Base-by-base conservation (phyloP, 2,113 vertebrate species). In the Macaca nemestrina region DNA sequence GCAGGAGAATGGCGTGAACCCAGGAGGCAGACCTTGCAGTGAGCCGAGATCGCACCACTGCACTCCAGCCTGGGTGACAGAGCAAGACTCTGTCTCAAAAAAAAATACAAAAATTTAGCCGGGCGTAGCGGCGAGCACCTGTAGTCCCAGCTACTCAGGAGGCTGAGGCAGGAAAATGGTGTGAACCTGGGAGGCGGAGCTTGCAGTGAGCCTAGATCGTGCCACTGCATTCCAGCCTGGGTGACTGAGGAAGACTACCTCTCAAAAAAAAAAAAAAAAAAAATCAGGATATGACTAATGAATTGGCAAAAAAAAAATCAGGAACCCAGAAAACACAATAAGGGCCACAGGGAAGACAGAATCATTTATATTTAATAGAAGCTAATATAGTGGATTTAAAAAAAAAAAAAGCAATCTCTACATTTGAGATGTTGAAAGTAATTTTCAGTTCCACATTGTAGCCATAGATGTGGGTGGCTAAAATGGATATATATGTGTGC, bases 361-460 rank as follows among this genome's bases (percentile, higher is more conserved):
- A 85, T 22, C 52, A 4, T 87, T 68, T 94, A 20, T 48, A 96
- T 87, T 64, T 79, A 61, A 79, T 22, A 90, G 25, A 93, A 11
- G 10, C 9, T 64, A n/a, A 43, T 61, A 32, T 59, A 8, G 12
- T 25, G 85, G 38, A 22, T 38, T 57, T 22, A 9, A 76, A 48
- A 72, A 38, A 80, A 76, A 78, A 45, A 50, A 50, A 50, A 50
- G 48, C 48, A 72, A 10, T 75, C 57, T 84, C 43, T 57, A 52
- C n/a, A 64, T 57, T 85, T 94, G 50, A 96, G 38, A 76, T 79
- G 43, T 30, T 90, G 32, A 67, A 95, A 88, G 23, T 84, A 55
- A 93, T 87, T 95, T 84, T 88, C 79, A 83, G n/a, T 83, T 92
- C 40, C 59, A 70, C 59, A 18, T 55, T 87, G 2, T 76, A 90